phyloP scores from a whole-genome alignment of 2,113 vertebrate species.

The Chlorodrepanis virens region DNA sequence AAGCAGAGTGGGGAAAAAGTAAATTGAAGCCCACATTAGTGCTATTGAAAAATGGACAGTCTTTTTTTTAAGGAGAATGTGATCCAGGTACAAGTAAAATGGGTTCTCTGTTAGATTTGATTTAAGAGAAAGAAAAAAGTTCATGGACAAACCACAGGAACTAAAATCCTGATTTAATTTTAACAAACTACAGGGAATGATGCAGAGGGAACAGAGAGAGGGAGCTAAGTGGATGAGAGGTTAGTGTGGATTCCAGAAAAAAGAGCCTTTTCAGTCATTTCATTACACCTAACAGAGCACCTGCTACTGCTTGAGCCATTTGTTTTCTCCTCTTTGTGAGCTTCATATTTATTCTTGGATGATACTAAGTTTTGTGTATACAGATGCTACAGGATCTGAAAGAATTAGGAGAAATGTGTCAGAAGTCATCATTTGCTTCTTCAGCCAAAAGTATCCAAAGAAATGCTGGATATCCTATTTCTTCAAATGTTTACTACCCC shows the following conservation, averaged over 20 bases:
- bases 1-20: background rate
- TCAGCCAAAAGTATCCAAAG: background rate
- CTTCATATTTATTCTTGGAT: background rate
- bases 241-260: background rate
- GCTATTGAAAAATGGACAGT: background rate
- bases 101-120: conserved; percentile 12
- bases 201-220: background rate
- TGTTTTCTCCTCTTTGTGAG: background rate
- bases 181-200: background rate
- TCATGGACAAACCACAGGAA: background rate
- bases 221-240: background rate
- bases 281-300: background rate
- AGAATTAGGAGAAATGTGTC: background rate
- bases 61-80: conserved; percentile 20
- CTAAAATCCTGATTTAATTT: conserved; percentile 27
- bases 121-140: background rate
- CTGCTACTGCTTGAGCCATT: background rate
- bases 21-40: background rate
- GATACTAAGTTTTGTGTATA: background rate
- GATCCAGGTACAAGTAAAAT: background rate
- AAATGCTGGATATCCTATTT: background rate
- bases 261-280: background rate
- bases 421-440: background rate
- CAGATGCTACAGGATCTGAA: background rate
- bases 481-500: background rate